phyloP scores from a whole-genome alignment of 2,888 invertebrate genomes.

The Stegophylla sp. region DNA sequence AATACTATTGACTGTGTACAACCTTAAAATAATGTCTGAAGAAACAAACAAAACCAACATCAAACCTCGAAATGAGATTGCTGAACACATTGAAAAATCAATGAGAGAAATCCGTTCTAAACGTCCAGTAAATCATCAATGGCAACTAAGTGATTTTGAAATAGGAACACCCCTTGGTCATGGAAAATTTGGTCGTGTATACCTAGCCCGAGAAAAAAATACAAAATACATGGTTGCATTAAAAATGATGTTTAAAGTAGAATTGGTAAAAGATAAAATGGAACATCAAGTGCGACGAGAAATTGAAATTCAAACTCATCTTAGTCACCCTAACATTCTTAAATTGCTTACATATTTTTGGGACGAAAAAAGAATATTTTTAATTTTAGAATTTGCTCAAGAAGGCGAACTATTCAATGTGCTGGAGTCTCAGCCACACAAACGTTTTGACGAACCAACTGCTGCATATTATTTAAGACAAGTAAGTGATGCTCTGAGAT shows the following conservation, averaged over 20 bases:
- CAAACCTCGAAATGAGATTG: conserved; percentile 39
- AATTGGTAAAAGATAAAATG: conserved; percentile 73
- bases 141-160: conserved; percentile 74
- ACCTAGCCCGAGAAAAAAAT: conserved; percentile 81
- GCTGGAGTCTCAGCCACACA: conserved; percentile 72
- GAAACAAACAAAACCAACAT: not conserved
- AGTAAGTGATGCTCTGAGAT: conserved; percentile 85
- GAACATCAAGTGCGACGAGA: conserved; percentile 87
- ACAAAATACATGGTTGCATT: conserved; percentile 79
- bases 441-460: conserved; percentile 69
- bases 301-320: conserved; percentile 88
- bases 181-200: conserved; percentile 94
- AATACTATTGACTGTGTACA: not conserved
- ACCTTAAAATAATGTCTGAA: conserved; percentile 14
- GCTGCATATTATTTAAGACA: conserved; percentile 87
- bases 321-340: conserved; percentile 86
- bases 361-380: conserved; percentile 82
- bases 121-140: conserved; percentile 49
- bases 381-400: conserved; percentile 87
- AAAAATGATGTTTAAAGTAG: conserved; percentile 77
- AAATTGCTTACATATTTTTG: conserved; percentile 87
- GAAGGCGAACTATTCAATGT: conserved; percentile 85
- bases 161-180: conserved; percentile 83
- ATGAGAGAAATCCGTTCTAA: conserved; percentile 50
- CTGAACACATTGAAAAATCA: conserved; percentile 48